phyloP scores from a whole-genome alignment of 2,797 vertebrate genomes.

The Distichodus sexfasciatus region DNA sequence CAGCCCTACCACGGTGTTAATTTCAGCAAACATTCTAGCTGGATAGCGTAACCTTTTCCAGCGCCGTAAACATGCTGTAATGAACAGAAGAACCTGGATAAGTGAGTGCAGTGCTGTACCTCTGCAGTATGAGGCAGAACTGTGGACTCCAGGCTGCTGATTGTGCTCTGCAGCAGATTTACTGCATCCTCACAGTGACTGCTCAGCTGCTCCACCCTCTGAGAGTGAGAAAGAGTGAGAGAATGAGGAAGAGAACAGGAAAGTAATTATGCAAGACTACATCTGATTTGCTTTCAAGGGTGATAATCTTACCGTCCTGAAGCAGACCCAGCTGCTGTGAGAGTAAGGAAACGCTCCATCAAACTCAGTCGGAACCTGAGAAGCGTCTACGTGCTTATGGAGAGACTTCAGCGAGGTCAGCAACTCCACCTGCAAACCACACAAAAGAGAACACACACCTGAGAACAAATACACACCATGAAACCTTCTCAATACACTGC shows the following conservation, averaged over 20 bases:
- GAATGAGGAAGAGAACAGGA: conserved; percentile 4
- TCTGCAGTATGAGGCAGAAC: conserved; percentile 72
- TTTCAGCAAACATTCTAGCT: too few relatives aligned
- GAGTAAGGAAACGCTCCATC: conserved; percentile 83
- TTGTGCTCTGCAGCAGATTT: conserved; percentile 77
- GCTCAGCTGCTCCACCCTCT: conserved; percentile 85
- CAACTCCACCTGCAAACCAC: conserved; percentile 76
- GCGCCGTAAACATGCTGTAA: too few relatives aligned
- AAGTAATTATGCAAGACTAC: background rate
- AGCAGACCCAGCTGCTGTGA: conserved; percentile 85
- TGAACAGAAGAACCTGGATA: too few relatives aligned
- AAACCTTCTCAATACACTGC: background rate
- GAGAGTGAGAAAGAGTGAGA: conserved; percentile 8
- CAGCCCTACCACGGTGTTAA: too few relatives aligned
- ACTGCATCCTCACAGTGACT: conserved; percentile 76
- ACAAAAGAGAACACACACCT: background rate
- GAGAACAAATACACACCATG: background rate
- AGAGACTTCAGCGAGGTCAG: conserved; percentile 81
- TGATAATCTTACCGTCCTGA: conserved; percentile 77
- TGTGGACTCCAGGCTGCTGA: conserved; percentile 71
- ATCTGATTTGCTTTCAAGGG: background rate
- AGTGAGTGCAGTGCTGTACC: conserved; percentile 58
- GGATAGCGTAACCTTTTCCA: too few relatives aligned
- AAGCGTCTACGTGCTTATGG: conserved; percentile 79
- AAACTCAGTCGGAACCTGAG: conserved; percentile 79